Percentiles rank a stretch among this genome's conserved stretches.
phyloP scores from a whole-genome alignment of 1,140 invertebrate species.

The Parasteatoda tepidariorum region DNA sequence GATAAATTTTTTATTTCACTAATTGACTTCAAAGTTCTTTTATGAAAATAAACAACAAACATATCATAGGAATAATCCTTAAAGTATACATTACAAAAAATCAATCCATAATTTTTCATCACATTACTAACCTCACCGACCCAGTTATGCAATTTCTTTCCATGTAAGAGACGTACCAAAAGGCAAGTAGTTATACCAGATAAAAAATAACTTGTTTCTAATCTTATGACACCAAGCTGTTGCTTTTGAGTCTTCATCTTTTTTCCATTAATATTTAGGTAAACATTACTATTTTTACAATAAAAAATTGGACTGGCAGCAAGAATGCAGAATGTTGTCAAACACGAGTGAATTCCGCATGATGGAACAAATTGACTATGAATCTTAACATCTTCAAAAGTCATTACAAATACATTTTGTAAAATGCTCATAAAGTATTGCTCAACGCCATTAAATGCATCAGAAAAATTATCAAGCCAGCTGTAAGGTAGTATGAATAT shows the following conservation, averaged over 20 bases:
- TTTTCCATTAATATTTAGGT: not conserved
- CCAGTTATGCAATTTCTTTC: not conserved
- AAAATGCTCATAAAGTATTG: slow-evolving; percentile 18
- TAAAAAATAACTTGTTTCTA: not conserved
- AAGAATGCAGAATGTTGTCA: slow-evolving; percentile 10
- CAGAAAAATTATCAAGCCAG: not conserved
- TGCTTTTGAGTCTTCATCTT: not conserved
- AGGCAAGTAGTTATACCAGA: not conserved
- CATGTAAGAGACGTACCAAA: not conserved
- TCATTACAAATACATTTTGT: not conserved
- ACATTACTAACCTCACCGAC: slow-evolving; percentile 8
- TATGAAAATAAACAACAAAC: slow-evolving; percentile 11
- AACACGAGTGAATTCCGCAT: not conserved
- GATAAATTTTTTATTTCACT: not conserved
- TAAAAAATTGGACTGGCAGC: slow-evolving; percentile 4
- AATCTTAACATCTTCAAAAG: not conserved
- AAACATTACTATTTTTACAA: not conserved
- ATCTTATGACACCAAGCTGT: not conserved
- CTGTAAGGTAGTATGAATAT: not conserved
- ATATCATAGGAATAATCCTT: not conserved
- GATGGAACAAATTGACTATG: slow-evolving; percentile 1
- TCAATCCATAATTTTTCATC: not conserved
- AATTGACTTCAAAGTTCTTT: slow-evolving; percentile 2
- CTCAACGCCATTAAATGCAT: slow-evolving; percentile 1
- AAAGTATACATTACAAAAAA: slow-evolving; percentile 2